A percentile compares a stretch with the other conserved stretches of the same genome.
These are phyloP conservation scores for Salticus scenicus DNA, from an alignment of 2,888 invertebrate genomes.

Conservation along the genomic window DNA sequence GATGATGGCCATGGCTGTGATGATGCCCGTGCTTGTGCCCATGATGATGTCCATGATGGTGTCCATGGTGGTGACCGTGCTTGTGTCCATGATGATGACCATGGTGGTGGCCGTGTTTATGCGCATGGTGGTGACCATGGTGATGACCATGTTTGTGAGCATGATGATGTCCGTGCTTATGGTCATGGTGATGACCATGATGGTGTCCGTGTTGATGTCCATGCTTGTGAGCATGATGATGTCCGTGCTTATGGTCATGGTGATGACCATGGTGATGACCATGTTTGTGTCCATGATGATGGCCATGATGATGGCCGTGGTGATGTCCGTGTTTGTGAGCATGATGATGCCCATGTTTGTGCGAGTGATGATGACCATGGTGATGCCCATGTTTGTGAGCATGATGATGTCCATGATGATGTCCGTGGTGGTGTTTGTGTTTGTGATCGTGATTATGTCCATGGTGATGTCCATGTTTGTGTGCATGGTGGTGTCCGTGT, in stretches of 20 bases:
- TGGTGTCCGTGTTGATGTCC: not conserved
- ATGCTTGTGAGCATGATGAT: slow-evolving; percentile 1
- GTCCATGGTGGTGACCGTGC: slow-evolving; percentile 3
- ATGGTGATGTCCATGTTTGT: slow-evolving; percentile 35
- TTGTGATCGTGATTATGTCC: slow-evolving; percentile 49
- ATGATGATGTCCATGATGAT: slow-evolving; percentile 46
- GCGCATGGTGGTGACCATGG: slow-evolving; percentile 14
- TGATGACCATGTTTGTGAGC: not conserved
- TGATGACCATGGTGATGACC: slow-evolving; percentile 11
- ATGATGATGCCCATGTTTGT: slow-evolving; percentile 1
- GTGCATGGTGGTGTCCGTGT: slow-evolving; percentile 31
- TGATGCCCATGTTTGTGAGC: slow-evolving; percentile 42
- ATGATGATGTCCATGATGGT: slow-evolving; percentile 16
- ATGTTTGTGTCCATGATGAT: slow-evolving; percentile 10
- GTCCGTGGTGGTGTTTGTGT: slow-evolving; percentile 47
- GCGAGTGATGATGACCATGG: slow-evolving; percentile 25
- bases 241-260: not conserved
- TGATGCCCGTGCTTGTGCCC: not conserved
- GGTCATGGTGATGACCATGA: not conserved
- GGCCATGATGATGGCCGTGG: slow-evolving; percentile 2
- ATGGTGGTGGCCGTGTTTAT: slow-evolving; percentile 1
- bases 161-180: slow-evolving; percentile 16
- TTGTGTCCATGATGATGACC: slow-evolving; percentile 12
- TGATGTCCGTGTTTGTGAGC: slow-evolving; percentile 9
- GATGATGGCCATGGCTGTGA: not conserved